phyloP scores from a whole-genome alignment of 2,797 vertebrate genomes.

The Euthynnus affinis region DNA sequence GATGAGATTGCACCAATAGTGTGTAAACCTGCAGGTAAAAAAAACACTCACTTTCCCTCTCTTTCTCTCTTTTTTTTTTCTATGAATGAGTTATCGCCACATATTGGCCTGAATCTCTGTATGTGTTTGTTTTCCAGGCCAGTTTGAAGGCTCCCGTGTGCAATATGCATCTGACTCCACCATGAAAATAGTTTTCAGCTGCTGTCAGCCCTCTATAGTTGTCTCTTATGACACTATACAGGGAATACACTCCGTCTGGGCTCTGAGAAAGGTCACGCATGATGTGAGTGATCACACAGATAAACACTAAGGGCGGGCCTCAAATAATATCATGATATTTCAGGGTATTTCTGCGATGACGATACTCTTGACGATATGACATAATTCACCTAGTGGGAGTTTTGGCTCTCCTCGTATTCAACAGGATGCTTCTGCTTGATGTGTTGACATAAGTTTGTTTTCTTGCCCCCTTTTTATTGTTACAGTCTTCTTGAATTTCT shows the following conservation, averaged over 20 bases:
- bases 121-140: slow-evolving; percentile 75
- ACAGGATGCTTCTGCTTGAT: too few relatives aligned
- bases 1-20: slow-evolving; percentile 96
- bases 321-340: too few relatives aligned
- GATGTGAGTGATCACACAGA: slow-evolving; percentile 85
- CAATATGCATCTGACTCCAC: slow-evolving; percentile 93
- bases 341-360: too few relatives aligned
- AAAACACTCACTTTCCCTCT: neutral
- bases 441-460: too few relatives aligned
- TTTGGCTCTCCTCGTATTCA: too few relatives aligned
- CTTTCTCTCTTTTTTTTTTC: neutral
- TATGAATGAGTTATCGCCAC: neutral
- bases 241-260: slow-evolving; percentile 92
- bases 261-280: slow-evolving; percentile 91
- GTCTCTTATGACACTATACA: slow-evolving; percentile 94
- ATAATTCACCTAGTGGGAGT: too few relatives aligned
- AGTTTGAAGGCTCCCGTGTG: slow-evolving; percentile 88
- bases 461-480: too few relatives aligned
- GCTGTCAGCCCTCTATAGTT: slow-evolving; percentile 90
- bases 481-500: too few relatives aligned
- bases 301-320: neutral
- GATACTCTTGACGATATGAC: too few relatives aligned
- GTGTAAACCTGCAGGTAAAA: slow-evolving; percentile 91
- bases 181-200: slow-evolving; percentile 93
- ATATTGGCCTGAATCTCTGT: slow-evolving; percentile 13